A percentile compares a stretch with the other conserved stretches of the same genome.
Evolutionary conservation across 2,888 invertebrate species (phyloP).

Genomic region (Nephrotoma guestfalica): DNA sequence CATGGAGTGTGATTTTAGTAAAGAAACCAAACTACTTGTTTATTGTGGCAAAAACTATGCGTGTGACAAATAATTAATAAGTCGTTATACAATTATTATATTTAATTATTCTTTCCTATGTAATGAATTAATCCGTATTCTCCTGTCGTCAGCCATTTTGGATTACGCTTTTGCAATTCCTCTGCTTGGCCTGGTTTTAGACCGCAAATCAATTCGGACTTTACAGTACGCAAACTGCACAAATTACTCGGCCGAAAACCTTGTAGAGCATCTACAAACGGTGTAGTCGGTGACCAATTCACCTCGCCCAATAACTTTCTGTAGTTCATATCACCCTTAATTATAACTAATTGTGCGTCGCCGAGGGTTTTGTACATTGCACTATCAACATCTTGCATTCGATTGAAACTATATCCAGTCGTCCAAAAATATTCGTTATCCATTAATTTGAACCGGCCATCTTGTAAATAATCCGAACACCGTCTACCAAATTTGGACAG

Average conservation of each 20-base stretch:
- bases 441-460: constrained; percentile 31
- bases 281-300: constrained; percentile 57
- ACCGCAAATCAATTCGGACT: constrained; percentile 78
- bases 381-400: constrained; percentile 56
- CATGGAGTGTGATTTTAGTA: too few relatives aligned
- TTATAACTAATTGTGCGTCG: constrained; percentile 53
- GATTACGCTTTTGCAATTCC: constrained; percentile 36
- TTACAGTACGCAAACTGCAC: constrained; percentile 70
- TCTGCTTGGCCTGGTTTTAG: constrained; percentile 47
- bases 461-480: constrained; percentile 42
- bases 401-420: constrained; percentile 57
- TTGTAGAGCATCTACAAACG: constrained; percentile 47
- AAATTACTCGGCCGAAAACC: constrained; percentile 73
- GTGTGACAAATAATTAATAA: too few relatives aligned
- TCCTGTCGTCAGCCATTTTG: constrained; percentile 72
- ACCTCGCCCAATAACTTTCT: constrained; percentile 81
- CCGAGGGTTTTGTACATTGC: constrained; percentile 55
- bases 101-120: constrained; percentile 11
- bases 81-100: not conserved
- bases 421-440: constrained; percentile 74
- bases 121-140: constrained; percentile 68
- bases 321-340: constrained; percentile 94
- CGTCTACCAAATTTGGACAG: constrained; percentile 35
- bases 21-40: too few relatives aligned
- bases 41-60: too few relatives aligned